Percentiles rank a stretch among this genome's conserved stretches.
phyloP scores from a whole-genome alignment of 2,113 vertebrate genomes.

The Sinocyclocheilus maitianheensis region DNA sequence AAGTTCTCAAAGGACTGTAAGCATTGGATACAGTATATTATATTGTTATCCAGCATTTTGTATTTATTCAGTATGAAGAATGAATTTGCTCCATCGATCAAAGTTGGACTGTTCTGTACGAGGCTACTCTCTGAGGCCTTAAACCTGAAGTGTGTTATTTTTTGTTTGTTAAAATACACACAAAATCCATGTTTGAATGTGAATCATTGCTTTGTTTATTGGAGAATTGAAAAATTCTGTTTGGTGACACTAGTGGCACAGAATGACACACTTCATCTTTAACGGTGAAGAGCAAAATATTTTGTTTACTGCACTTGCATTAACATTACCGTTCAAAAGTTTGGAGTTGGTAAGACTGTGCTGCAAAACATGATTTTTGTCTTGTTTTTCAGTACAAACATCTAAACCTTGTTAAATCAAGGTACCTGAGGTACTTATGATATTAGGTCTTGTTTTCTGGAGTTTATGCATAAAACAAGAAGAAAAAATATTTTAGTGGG shows the following conservation, averaged over 20 bases:
- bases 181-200: neutral
- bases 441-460: neutral
- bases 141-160: neutral
- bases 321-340: neutral
- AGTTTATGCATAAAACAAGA: neutral
- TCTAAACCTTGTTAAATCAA: neutral
- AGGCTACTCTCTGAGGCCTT: neutral
- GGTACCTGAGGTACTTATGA: neutral
- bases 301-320: neutral
- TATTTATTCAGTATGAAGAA: conserved; percentile 27
- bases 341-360: neutral
- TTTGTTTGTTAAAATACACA: neutral
- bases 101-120: conserved; percentile 1
- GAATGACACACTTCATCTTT: neutral
- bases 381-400: neutral
- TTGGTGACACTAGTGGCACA: neutral
- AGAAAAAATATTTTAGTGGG: neutral
- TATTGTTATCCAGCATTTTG: conserved; percentile 24
- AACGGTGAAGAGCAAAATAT: neutral
- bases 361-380: neutral
- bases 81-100: neutral
- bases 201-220: neutral
- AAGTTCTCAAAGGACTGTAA: conserved; percentile 12
- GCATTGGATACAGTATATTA: neutral
- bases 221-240: neutral